Evolutionary conservation across 2,888 invertebrate genomes (phyloP).

Genomic region (Patella depressa): DNA sequence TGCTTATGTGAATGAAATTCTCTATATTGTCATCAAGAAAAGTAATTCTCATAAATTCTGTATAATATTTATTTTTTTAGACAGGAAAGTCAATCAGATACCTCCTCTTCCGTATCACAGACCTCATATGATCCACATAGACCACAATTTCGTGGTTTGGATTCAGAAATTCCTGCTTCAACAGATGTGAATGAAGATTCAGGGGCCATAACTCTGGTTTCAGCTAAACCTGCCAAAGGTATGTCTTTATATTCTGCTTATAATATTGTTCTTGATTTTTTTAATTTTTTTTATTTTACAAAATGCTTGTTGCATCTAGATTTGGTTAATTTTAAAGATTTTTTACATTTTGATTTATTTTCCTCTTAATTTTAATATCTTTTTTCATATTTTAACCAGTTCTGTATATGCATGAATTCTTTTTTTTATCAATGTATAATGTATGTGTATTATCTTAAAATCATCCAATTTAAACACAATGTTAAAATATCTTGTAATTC

Average conservation of each 20-base stretch:
- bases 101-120: constrained; percentile 65
- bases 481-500: too few species aligned
- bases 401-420: too few species aligned
- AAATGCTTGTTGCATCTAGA: neutral
- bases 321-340: neutral
- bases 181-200: constrained; percentile 33
- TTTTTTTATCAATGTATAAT: too few species aligned
- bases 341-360: neutral
- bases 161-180: constrained; percentile 61
- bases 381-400: too few species aligned
- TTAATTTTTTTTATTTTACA: neutral
- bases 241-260: neutral
- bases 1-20: too few species aligned
- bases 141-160: constrained; percentile 57
- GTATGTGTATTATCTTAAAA: too few species aligned
- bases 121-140: constrained; percentile 65
- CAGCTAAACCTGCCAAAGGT: constrained; percentile 41
- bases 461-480: too few species aligned
- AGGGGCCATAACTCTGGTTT: constrained; percentile 31
- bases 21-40: too few species aligned
- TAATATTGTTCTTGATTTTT: neutral
- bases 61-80: constrained; percentile 23
- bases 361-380: too few species aligned
- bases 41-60: too few species aligned
- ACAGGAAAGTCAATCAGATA: constrained; percentile 52